Evolutionary conservation across 1,140 invertebrate genomes (phyloP).

Genomic region (Saccostrea glomerata): DNA sequence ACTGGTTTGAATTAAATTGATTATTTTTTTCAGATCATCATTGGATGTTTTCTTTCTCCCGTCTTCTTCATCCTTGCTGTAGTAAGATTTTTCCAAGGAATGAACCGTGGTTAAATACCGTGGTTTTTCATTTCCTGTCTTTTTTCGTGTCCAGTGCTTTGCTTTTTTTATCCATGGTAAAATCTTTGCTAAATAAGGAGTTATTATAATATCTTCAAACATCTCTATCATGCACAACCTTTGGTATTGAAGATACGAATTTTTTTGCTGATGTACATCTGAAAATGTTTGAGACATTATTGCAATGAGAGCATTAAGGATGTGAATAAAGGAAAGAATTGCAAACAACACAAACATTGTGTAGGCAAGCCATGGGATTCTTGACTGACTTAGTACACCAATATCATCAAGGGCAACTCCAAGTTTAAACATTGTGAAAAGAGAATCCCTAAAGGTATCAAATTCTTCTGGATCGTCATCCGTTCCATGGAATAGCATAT

Average conservation of each 20-base stretch:
- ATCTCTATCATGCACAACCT: neutral
- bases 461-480: conserved; percentile 50
- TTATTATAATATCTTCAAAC: conserved; percentile 2
- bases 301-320: conserved; percentile 69
- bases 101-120: neutral
- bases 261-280: conserved; percentile 57
- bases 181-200: neutral
- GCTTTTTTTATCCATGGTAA: neutral
- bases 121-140: neutral
- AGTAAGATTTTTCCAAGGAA: neutral
- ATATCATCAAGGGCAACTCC: conserved; percentile 68
- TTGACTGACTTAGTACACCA: conserved; percentile 57
- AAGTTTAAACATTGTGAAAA: conserved; percentile 69
- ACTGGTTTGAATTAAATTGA: no score
- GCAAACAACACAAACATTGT: conserved; percentile 64
- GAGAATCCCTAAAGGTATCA: conserved; percentile 38
- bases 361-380: conserved; percentile 60
- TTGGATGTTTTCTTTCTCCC: neutral
- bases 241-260: conserved; percentile 33
- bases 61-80: neutral
- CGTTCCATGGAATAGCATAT: conserved; percentile 56
- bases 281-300: conserved; percentile 72
- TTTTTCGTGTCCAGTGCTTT: neutral
- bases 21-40: no score
- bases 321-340: conserved; percentile 65